Conservation (phyloP, 2,888 invertebrate species). For the Drosophila colorata region DNA sequence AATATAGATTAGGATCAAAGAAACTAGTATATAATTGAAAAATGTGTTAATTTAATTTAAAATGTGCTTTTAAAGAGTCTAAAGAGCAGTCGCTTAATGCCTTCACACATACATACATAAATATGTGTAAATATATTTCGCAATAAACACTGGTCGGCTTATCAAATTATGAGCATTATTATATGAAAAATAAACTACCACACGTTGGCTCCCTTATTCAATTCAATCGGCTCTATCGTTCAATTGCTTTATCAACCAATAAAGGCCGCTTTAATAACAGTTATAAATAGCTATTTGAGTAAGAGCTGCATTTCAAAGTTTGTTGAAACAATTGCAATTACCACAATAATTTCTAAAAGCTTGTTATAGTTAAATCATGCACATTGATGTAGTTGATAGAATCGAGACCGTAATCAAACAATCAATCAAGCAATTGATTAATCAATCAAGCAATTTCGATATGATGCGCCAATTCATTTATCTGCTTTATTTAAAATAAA, state of each 20-base stretch:
- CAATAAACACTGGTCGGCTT: not conserved
- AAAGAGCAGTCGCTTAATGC: not conserved
- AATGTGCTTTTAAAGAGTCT: not conserved
- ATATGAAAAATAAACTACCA: not conserved
- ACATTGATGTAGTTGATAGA: too few relatives aligned
- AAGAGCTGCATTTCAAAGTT: conserved; percentile 5
- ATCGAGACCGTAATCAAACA: too few relatives aligned
- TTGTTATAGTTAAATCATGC: not conserved
- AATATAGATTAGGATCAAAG: not conserved
- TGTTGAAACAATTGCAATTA: conserved; percentile 15
- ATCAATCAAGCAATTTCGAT: not conserved
- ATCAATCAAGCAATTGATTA: not conserved
- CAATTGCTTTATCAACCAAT: conserved; percentile 40
- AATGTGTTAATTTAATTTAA: conserved; percentile 14
- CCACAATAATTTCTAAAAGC: conserved; percentile 1
- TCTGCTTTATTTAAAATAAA: too few relatives aligned
- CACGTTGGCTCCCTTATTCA: not conserved
- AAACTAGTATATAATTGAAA: conserved; percentile 1
- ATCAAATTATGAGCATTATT: conserved; percentile 8
- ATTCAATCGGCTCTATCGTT: conserved; percentile 6
- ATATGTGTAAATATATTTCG: not conserved
- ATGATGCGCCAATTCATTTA: too few relatives aligned
- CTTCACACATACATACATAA: not conserved
- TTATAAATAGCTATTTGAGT: conserved; percentile 26
- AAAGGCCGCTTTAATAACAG: conserved; percentile 1